Percentiles rank a stretch among this genome's conserved stretches.
phyloP scores from a whole-genome alignment of 2,888 invertebrate species.

The Hemithea aestivaria region DNA sequence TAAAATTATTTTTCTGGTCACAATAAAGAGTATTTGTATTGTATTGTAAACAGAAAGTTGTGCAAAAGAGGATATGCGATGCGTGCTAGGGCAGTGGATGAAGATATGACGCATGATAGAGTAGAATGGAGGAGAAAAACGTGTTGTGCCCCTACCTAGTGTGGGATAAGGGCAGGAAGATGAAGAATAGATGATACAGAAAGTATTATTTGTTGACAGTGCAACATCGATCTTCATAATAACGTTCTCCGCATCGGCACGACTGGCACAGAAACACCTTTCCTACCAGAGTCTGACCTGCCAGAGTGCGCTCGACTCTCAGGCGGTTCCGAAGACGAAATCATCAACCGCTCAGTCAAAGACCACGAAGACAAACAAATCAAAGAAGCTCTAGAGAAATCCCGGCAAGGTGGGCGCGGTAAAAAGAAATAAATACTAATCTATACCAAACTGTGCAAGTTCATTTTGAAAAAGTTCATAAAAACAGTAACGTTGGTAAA shows the following conservation, averaged over 20 bases:
- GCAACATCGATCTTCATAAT: slow-evolving; percentile 93
- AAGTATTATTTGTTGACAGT: slow-evolving; percentile 66
- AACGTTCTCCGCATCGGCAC: slow-evolving; percentile 96
- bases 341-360: slow-evolving; percentile 61
- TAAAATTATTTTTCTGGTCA: too few relatives aligned
- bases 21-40: too few relatives aligned
- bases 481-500: slow-evolving; percentile 36
- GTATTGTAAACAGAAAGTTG: too few relatives aligned
- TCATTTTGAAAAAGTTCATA: slow-evolving; percentile 24
- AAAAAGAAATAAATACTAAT: slow-evolving; percentile 50
- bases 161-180: too few relatives aligned
- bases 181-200: too few relatives aligned
- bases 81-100: too few relatives aligned
- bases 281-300: slow-evolving; percentile 85
- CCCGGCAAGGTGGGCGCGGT: slow-evolving; percentile 77
- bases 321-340: slow-evolving; percentile 82
- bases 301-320: slow-evolving; percentile 89
- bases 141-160: too few relatives aligned
- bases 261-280: slow-evolving; percentile 93
- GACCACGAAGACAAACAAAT: slow-evolving; percentile 85
- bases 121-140: too few relatives aligned
- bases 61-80: too few relatives aligned
- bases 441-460: slow-evolving; percentile 25
- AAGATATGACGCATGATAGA: too few relatives aligned
- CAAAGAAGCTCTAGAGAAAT: slow-evolving; percentile 85